A percentile compares a stretch with the other conserved stretches of the same genome.
Conservation (phyloP, 1,140 invertebrate genomes). For the Cheumatopsyche charites region DNA sequence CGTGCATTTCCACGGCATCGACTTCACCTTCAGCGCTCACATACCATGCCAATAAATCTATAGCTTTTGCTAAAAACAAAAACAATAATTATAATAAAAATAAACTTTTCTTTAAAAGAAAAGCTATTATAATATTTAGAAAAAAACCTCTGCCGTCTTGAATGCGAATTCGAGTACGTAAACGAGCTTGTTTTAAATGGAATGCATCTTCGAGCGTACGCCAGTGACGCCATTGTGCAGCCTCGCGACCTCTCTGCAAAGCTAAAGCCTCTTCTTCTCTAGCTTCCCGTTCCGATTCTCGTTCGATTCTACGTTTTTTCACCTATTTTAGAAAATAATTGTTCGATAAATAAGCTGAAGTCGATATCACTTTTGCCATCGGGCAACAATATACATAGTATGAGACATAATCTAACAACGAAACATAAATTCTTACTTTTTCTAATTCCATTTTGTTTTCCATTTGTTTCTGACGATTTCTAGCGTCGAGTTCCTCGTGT, state of each 20-base stretch:
- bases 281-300: conserved; percentile 87
- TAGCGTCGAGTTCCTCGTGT: conserved; percentile 82
- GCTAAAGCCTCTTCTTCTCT: conserved; percentile 89
- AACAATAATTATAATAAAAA: not conserved
- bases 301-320: conserved; percentile 86
- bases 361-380: too few relatives aligned
- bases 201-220: conserved; percentile 93
- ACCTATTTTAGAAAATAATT: conserved; percentile 61
- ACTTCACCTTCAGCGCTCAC: conserved; percentile 92
- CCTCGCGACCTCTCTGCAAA: conserved; percentile 91
- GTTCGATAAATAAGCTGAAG: not conserved
- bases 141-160: conserved; percentile 79
- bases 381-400: too few relatives aligned
- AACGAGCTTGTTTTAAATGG: conserved; percentile 86
- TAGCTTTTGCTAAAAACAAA: conserved; percentile 83
- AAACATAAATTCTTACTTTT: conserved; percentile 63
- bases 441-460: conserved; percentile 89
- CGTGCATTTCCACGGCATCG: conserved; percentile 96
- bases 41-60: conserved; percentile 96
- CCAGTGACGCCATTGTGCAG: conserved; percentile 94
- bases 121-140: not conserved
- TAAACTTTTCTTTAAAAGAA: not conserved
- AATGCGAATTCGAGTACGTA: conserved; percentile 93
- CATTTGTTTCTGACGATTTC: conserved; percentile 85
- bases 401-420: not conserved